Evolutionary conservation across 2,797 vertebrate species (phyloP).

Genomic region (Lagorchestes hirsutus): DNA sequence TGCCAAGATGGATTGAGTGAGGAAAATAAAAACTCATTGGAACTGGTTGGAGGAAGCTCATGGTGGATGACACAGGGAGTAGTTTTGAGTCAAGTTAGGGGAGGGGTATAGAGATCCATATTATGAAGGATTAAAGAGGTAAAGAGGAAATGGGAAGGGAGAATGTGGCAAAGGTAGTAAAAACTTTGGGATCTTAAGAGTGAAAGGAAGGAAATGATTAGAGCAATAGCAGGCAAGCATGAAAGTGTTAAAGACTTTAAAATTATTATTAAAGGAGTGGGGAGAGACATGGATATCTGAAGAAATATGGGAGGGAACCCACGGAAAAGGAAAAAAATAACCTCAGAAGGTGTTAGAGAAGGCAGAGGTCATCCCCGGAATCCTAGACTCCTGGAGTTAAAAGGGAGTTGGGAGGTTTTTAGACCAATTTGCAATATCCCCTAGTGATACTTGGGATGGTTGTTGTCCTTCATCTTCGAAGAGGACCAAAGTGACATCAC

Average conservation of each 20-base stretch:
- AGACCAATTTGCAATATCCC: not conserved
- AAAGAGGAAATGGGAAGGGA: not conserved
- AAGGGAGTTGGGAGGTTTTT: not conserved
- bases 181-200: not conserved
- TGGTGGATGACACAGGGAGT: not conserved
- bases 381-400: not conserved
- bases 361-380: not conserved
- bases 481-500: too few species aligned
- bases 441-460: not conserved
- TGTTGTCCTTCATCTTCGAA: too few species aligned
- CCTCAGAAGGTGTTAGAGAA: not conserved
- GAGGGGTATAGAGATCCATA: too few species aligned
- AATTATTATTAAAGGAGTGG: not conserved
- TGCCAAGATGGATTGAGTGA: not conserved
- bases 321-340: conserved; percentile 8
- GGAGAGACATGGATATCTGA: too few species aligned
- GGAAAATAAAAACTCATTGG: not conserved
- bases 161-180: not conserved
- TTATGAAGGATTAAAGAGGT: not conserved
- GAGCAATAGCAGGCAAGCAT: not conserved
- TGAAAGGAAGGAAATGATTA: not conserved
- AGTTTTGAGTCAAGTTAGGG: not conserved
- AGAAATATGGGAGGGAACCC: not conserved
- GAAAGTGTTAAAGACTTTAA: not conserved
- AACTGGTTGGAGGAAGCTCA: not conserved